Evolutionary conservation across 2,888 invertebrate genomes (phyloP).

Genomic region (Lithosia quadra): DNA sequence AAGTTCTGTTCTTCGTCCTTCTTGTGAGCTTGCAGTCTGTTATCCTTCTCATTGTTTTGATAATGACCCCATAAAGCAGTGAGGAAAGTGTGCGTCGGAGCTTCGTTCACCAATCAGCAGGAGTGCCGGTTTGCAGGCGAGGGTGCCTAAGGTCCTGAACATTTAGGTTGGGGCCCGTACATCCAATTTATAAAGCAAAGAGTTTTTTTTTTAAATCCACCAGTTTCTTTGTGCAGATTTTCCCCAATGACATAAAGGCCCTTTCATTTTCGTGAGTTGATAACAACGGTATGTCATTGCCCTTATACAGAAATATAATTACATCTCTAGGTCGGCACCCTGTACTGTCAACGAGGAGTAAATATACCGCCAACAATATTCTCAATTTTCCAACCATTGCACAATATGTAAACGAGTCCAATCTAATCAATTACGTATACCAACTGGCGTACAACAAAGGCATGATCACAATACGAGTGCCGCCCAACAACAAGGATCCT

Average conservation of each 20-base stretch:
- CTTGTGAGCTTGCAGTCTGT: too few species aligned
- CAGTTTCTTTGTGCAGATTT: neutral
- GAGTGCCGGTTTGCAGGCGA: too few species aligned
- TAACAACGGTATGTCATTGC: neutral
- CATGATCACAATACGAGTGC: conserved; percentile 34
- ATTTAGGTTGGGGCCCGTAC: too few species aligned
- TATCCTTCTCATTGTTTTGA: too few species aligned
- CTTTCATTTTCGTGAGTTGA: neutral
- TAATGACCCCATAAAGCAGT: too few species aligned
- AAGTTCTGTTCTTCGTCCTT: too few species aligned
- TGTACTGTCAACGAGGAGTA: neutral
- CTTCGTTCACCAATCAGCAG: too few species aligned
- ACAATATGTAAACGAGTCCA: conserved; percentile 40
- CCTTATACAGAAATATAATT: neutral
- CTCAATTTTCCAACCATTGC: conserved; percentile 36
- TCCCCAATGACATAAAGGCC: neutral
- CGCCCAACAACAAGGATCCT: conserved; percentile 18
- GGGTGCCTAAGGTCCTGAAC: too few species aligned
- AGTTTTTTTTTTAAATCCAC: too few species aligned
- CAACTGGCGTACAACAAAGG: conserved; percentile 33
- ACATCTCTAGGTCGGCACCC: neutral
- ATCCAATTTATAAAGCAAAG: neutral
- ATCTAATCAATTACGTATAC: conserved; percentile 42
- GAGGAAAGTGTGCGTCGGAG: too few species aligned
- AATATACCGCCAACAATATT: conserved; percentile 27